Conservation (phyloP, 2,113 vertebrate species). For the Brachypteracias leptosomus region DNA sequence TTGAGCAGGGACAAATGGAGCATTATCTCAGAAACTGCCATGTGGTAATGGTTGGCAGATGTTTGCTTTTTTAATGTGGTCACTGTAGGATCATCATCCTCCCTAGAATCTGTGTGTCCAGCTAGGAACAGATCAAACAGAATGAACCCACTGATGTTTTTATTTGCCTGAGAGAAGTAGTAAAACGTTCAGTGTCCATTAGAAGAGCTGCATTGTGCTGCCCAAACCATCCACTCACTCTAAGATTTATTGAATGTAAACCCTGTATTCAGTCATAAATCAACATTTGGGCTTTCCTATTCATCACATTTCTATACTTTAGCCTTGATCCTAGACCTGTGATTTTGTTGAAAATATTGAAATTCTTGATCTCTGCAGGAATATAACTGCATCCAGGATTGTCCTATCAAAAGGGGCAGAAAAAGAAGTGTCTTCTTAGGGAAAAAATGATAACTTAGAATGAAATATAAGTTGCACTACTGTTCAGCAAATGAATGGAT, state of each 20-base stretch:
- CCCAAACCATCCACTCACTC: not conserved
- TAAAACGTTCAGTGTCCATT: not conserved
- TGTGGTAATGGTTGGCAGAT: not conserved
- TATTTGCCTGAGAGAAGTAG: not conserved
- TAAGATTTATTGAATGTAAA: not conserved
- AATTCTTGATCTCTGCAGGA: not conserved
- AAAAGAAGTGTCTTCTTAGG: not conserved
- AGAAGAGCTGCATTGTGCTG: not conserved
- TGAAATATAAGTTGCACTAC: not conserved
- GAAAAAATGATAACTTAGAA: not conserved
- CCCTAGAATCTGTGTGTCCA: not conserved
- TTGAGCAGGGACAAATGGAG: not conserved
- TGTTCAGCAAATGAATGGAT: not conserved
- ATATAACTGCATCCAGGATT: not conserved
- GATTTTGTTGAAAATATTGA: not conserved
- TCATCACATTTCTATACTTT: not conserved
- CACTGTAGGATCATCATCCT: not conserved
- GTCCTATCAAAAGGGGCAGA: not conserved
- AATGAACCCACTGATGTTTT: not conserved
- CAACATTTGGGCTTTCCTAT: not conserved
- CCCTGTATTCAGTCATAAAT: not conserved
- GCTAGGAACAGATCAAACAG: not conserved
- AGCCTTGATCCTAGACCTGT: not conserved
- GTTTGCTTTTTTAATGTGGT: not conserved
- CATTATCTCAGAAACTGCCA: not conserved